phyloP scores from a whole-genome alignment of 2,113 vertebrate species.

The Paralichthys olivaceus region DNA sequence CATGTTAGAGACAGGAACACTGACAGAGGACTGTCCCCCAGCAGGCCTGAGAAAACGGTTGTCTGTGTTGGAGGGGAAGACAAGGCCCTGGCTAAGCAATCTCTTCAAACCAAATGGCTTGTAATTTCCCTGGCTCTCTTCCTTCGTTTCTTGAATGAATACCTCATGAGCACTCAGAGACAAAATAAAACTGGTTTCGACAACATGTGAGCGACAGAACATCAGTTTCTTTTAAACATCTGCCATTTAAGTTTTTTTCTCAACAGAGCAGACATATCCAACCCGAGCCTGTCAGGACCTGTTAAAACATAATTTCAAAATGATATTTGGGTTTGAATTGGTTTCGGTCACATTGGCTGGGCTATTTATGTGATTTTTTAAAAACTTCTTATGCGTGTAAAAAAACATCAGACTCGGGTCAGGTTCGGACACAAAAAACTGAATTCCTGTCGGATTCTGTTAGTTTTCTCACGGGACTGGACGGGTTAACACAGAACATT shows the following conservation, averaged over 20 bases:
- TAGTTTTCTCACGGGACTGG: background rate
- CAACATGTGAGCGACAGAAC: conserved; percentile 35
- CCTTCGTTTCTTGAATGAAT: conserved; percentile 17
- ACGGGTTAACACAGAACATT: background rate
- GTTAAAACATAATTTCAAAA: no score
- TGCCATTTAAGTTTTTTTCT: conserved; percentile 8
- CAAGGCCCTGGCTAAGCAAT: conserved; percentile 31
- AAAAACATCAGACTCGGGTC: background rate
- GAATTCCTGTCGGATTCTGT: no score
- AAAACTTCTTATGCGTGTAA: background rate
- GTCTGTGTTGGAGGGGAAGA: conserved; percentile 57
- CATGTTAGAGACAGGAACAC: conserved; percentile 55
- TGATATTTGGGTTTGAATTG: no score
- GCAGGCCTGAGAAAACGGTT: conserved; percentile 59
- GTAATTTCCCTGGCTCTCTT: conserved; percentile 56
- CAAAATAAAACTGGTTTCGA: conserved; percentile 42
- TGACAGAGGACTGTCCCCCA: conserved; percentile 45
- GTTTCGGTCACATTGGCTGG: no score
- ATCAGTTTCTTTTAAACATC: conserved; percentile 19
- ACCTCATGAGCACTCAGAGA: conserved; percentile 31
- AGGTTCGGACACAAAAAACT: no score
- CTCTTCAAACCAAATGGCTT: conserved; percentile 48
- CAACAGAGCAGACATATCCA: conserved; percentile 10
- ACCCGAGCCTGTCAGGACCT: no score
- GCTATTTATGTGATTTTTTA: background rate